These are phyloP conservation scores for Melanaphis sacchari DNA, from an alignment of 1,140 invertebrate genomes.

Conservation along the genomic window DNA sequence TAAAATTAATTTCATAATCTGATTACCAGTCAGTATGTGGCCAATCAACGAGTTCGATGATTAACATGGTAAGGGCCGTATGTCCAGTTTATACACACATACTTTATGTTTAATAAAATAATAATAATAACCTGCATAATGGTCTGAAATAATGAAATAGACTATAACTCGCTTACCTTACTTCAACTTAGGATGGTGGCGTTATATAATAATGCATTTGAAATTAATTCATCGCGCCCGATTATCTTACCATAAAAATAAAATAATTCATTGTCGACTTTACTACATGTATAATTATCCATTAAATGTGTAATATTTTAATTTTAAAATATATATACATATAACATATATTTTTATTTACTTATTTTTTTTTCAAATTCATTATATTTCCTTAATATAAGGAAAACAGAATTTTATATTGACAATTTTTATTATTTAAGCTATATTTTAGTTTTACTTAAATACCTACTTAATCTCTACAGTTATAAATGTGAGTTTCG, in stretches of 20 bases:
- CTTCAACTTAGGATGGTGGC: not conserved
- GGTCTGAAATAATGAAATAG: not conserved
- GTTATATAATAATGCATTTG: too few relatives aligned
- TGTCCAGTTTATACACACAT: not conserved
- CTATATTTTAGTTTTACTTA: not conserved
- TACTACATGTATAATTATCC: too few relatives aligned
- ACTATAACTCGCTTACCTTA: not conserved
- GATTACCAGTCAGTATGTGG: not conserved
- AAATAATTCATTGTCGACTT: not conserved
- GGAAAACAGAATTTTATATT: not conserved
- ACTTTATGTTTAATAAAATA: not conserved
- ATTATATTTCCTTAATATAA: not conserved
- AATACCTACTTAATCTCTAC: not conserved
- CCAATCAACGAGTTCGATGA: not conserved
- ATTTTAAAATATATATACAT: too few relatives aligned
- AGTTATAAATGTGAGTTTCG: not conserved
- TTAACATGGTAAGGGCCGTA: not conserved
- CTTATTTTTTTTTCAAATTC: not conserved
- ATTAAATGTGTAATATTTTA: too few relatives aligned
- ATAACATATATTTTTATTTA: too few relatives aligned
- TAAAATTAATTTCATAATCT: slow-evolving; percentile 2
- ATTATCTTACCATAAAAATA: too few relatives aligned
- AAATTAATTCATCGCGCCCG: too few relatives aligned
- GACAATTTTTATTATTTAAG: not conserved
- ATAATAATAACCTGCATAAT: not conserved